Conservation (phyloP, 2,113 vertebrate species). For the Ciconia stormi region DNA sequence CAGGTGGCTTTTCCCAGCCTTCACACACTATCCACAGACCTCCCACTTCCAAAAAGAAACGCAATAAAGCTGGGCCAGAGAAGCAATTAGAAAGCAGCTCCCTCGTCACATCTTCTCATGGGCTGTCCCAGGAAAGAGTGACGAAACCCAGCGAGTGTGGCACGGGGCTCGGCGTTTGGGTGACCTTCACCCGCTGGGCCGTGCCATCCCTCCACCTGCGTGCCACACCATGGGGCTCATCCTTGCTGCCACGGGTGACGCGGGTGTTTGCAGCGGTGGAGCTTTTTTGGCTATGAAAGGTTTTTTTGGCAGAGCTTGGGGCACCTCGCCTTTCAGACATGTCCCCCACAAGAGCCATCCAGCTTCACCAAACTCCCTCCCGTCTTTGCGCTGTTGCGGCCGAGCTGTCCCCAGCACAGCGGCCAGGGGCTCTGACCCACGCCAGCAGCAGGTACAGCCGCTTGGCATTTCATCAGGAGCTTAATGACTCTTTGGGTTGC, state of each 20-base stretch:
- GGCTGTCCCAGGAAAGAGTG: background rate
- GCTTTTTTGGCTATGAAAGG: background rate
- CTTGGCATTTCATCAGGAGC: background rate
- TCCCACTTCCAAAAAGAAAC: background rate
- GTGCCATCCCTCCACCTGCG: rapidly evolving
- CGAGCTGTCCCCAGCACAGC: rapidly evolving
- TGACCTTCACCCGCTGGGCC: rapidly evolving
- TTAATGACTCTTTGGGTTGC: background rate
- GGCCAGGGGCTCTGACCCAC: background rate
- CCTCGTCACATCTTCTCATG: background rate
- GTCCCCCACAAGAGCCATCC: too few relatives aligned
- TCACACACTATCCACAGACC: background rate
- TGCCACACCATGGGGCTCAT: too few relatives aligned
- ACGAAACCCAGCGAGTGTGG: rapidly evolving
- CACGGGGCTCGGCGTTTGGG: rapidly evolving
- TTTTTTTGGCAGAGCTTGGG: background rate
- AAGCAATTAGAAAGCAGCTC: background rate
- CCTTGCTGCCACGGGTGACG: background rate
- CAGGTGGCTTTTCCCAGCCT: background rate
- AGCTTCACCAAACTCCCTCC: background rate
- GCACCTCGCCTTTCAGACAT: background rate
- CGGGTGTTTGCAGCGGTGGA: background rate
- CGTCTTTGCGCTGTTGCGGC: rapidly evolving
- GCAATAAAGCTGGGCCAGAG: background rate
- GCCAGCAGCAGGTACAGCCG: background rate